These are phyloP conservation scores for Microplitis mediator DNA, from an alignment of 1,140 invertebrate genomes.

Conservation along the genomic window DNA sequence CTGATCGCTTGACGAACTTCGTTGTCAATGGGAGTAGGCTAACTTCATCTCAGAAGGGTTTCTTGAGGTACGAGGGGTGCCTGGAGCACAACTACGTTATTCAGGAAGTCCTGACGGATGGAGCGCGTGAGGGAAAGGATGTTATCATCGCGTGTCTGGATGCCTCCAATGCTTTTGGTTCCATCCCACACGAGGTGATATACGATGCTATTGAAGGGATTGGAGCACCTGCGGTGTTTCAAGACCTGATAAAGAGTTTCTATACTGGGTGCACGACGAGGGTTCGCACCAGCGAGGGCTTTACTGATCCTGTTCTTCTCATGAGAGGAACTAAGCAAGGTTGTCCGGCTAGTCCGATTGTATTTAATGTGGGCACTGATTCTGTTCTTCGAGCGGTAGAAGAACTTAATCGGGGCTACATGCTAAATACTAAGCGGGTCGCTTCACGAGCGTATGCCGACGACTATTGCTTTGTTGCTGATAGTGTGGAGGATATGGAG, in stretches of 20 bases:
- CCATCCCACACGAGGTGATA: slow-evolving; percentile 45
- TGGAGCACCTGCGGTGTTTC: slow-evolving; percentile 3
- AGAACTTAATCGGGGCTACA: not conserved
- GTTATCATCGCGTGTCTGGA: slow-evolving; percentile 48
- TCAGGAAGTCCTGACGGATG: slow-evolving; percentile 36
- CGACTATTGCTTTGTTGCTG: not conserved
- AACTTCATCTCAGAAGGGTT: slow-evolving; percentile 37
- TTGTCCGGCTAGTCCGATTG: not conserved
- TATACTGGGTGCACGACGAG: not conserved
- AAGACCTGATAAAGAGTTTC: no score
- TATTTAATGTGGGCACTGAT: not conserved
- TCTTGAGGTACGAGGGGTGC: slow-evolving; percentile 46
- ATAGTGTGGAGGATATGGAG: not conserved
- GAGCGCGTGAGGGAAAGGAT: slow-evolving; percentile 17
- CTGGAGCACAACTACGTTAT: slow-evolving; percentile 53
- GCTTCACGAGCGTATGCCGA: no score
- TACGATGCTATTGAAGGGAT: slow-evolving; percentile 4
- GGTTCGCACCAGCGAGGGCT: not conserved
- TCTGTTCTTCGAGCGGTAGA: not conserved
- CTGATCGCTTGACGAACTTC: slow-evolving; percentile 33
- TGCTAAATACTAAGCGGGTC: no score
- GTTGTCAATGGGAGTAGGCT: slow-evolving; percentile 27
- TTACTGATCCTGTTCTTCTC: not conserved
- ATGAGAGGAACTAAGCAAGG: not conserved
- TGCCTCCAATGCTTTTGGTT: slow-evolving; percentile 44